Percentiles rank a stretch among this genome's conserved stretches.
These are phyloP conservation scores for Clarias fuscus DNA, from an alignment of 2,797 vertebrate genomes.

Conservation along the genomic window DNA sequence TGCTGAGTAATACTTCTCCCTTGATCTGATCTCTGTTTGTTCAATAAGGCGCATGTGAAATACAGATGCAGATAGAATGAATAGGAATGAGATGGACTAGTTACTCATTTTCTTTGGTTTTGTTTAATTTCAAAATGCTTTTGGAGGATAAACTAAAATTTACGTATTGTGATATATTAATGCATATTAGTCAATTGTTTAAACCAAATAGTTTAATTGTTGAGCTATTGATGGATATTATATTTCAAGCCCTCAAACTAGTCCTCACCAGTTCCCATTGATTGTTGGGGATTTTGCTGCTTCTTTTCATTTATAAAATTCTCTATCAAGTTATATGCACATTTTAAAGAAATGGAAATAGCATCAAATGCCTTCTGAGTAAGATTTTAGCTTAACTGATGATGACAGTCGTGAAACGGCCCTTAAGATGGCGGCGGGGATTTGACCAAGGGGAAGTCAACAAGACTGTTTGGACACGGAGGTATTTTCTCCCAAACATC, in stretches of 20 bases:
- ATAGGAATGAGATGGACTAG: background rate
- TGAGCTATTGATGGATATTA: background rate
- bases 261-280: background rate
- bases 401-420: background rate
- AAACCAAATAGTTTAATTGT: background rate
- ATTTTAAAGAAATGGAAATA: background rate
- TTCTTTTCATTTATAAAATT: background rate
- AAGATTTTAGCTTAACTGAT: background rate
- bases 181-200: background rate
- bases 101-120: background rate
- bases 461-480: background rate
- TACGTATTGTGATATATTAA: background rate
- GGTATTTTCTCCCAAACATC: constrained; percentile 12
- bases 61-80: background rate
- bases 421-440: background rate
- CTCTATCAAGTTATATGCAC: background rate
- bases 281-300: background rate
- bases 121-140: background rate
- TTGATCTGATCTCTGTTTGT: too few species aligned
- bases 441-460: background rate
- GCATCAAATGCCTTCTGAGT: background rate
- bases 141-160: background rate
- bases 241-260: background rate
- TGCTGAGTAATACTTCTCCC: background rate
- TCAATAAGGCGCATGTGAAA: background rate